A percentile compares a stretch with the other conserved stretches of the same genome.
phyloP scores from a whole-genome alignment of 2,113 vertebrate genomes.

The Narcine bancroftii region DNA sequence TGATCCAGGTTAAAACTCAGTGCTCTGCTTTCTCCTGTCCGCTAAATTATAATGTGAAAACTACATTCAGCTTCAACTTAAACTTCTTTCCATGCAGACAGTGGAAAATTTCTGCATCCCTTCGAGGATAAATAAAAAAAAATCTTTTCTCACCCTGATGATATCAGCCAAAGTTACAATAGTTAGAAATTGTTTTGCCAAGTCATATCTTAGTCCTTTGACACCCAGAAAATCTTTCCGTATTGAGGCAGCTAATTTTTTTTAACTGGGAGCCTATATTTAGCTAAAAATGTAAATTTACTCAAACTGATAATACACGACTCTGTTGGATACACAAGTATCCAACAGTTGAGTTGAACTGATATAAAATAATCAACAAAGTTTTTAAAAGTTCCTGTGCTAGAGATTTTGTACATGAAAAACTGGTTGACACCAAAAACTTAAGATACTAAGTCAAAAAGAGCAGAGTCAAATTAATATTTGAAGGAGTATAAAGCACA shows the following conservation, averaged over 20 bases:
- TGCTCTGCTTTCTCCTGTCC: not conserved
- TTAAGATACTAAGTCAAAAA: not conserved
- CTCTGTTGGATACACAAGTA: not conserved
- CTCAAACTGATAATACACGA: not conserved
- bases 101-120: not conserved
- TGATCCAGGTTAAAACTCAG: slow-evolving; percentile 21
- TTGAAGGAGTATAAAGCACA: not conserved
- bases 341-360: not conserved
- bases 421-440: not conserved
- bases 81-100: not conserved
- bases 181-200: not conserved
- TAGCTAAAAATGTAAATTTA: not conserved
- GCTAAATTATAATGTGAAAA: slow-evolving; percentile 5
- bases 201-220: no score
- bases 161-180: not conserved
- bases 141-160: not conserved
- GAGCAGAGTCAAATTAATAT: not conserved
- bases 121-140: not conserved
- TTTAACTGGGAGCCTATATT: not conserved
- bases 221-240: not conserved
- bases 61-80: not conserved
- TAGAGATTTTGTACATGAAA: not conserved
- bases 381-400: not conserved
- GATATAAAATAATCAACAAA: not conserved
- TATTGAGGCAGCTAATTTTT: not conserved